phyloP scores from a whole-genome alignment of 1,140 invertebrate genomes.

The Homarus americanus region DNA sequence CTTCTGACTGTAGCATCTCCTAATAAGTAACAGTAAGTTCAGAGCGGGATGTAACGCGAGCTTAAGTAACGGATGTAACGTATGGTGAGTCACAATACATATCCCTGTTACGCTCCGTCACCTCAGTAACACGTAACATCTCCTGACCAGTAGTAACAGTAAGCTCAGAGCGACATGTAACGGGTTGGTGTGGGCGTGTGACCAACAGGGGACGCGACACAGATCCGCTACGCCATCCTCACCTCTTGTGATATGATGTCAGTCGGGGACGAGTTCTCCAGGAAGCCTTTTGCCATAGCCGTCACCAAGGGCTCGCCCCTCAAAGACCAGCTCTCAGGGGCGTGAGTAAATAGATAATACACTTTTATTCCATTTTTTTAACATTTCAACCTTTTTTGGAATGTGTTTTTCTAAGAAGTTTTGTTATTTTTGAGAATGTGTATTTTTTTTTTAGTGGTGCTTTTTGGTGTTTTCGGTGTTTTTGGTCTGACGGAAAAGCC shows the following conservation, averaged over 20 bases:
- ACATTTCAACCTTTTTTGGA: background rate
- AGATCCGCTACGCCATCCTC: conserved; percentile 90
- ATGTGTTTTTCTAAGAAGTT: background rate
- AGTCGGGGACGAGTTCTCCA: conserved; percentile 95
- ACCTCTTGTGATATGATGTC: conserved; percentile 93
- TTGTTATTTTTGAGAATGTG: background rate
- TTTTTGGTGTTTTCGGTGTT: no score
- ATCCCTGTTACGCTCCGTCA: no score
- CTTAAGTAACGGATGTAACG: no score
- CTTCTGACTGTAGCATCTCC: no score
- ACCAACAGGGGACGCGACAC: conserved; percentile 89
- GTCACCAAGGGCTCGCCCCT: conserved; percentile 96
- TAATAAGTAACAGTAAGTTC: no score
- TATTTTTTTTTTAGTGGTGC: no score
- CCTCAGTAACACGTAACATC: no score
- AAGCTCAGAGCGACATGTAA: no score
- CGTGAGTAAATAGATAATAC: conserved; percentile 47
- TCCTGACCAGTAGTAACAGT: background rate
- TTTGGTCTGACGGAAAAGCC: background rate
- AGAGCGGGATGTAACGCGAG: no score
- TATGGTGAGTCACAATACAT: no score
- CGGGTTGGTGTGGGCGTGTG: background rate
- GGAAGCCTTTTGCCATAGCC: conserved; percentile 97
- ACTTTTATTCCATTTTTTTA: background rate
- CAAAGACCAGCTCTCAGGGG: conserved; percentile 71